Conservation (phyloP, 2,888 invertebrate species). For the Drosophila tanythrix region DNA sequence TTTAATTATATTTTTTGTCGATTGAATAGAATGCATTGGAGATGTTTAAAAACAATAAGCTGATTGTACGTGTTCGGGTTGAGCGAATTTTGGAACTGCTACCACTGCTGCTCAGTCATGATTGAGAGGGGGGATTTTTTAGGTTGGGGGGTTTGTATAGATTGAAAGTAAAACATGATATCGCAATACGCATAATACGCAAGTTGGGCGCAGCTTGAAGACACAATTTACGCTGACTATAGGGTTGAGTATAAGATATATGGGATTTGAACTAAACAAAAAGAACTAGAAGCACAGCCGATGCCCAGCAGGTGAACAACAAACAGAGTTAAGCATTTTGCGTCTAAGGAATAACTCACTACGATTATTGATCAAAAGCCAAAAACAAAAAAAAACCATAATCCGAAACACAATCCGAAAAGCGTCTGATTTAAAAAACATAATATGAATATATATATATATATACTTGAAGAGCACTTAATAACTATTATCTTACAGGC, state of each 20-base stretch:
- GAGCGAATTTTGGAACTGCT: slow-evolving; percentile 78
- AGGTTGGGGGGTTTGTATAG: slow-evolving; percentile 16
- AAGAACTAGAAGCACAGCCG: slow-evolving; percentile 53
- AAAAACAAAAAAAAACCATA: slow-evolving; percentile 3
- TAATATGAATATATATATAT: background rate
- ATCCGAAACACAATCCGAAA: slow-evolving; percentile 17
- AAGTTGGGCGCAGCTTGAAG: slow-evolving; percentile 58
- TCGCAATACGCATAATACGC: slow-evolving; percentile 66
- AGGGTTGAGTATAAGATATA: slow-evolving; percentile 20
- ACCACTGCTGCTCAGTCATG: slow-evolving; percentile 80
- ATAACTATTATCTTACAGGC: slow-evolving; percentile 38
- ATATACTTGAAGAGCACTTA: slow-evolving; percentile 9
- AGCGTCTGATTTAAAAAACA: slow-evolving; percentile 36
- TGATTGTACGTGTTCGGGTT: slow-evolving; percentile 58
- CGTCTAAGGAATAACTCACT: slow-evolving; percentile 15
- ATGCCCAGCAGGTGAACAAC: slow-evolving; percentile 32
- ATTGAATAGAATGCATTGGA: slow-evolving; percentile 78
- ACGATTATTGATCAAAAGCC: slow-evolving; percentile 39
- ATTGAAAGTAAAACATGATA: slow-evolving; percentile 72
- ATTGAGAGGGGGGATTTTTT: slow-evolving; percentile 48
- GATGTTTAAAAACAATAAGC: slow-evolving; percentile 75
- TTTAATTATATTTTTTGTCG: slow-evolving; percentile 53
- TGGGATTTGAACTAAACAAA: slow-evolving; percentile 20
- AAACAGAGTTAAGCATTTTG: slow-evolving; percentile 37
- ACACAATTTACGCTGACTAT: slow-evolving; percentile 47